Percentiles rank a stretch among this genome's conserved stretches.
These are phyloP conservation scores for Suricata suricatta DNA, from an alignment of 2,113 vertebrate genomes.

Conservation along the genomic window DNA sequence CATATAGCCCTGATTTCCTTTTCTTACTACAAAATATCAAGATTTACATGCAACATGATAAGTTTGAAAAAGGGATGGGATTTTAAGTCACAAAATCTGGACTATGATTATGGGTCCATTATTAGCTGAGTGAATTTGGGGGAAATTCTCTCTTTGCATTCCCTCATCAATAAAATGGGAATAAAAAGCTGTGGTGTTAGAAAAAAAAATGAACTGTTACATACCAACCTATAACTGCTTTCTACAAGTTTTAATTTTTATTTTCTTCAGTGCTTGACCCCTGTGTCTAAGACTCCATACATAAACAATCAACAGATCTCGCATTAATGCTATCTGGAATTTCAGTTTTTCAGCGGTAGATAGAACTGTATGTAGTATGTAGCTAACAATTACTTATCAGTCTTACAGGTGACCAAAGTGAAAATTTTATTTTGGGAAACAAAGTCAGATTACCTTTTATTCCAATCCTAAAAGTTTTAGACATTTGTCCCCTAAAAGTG, in stretches of 20 bases:
- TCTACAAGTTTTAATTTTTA: not conserved
- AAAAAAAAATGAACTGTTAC: not conserved
- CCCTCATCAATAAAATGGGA: not conserved
- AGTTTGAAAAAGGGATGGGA: not conserved
- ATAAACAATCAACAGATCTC: not conserved
- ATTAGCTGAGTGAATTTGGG: not conserved
- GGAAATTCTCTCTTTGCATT: not conserved
- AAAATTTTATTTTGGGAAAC: slow-evolving; percentile 11
- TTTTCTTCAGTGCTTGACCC: not conserved
- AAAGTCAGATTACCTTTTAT: not conserved
- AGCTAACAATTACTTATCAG: not conserved
- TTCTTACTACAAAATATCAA: slow-evolving; percentile 19
- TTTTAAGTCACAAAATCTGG: not conserved
- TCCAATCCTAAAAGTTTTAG: not conserved
- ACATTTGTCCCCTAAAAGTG: not conserved
- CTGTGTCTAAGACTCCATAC: not conserved
- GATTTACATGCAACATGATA: not conserved
- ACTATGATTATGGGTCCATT: not conserved
- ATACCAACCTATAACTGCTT: not conserved
- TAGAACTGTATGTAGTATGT: not conserved
- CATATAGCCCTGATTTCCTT: not conserved
- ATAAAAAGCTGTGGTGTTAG: not conserved
- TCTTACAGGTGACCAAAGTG: not conserved
- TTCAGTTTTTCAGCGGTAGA: not conserved
- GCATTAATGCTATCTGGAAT: not conserved